phyloP scores from a whole-genome alignment of 2,888 invertebrate species.

The Eucriotettix oculatus region DNA sequence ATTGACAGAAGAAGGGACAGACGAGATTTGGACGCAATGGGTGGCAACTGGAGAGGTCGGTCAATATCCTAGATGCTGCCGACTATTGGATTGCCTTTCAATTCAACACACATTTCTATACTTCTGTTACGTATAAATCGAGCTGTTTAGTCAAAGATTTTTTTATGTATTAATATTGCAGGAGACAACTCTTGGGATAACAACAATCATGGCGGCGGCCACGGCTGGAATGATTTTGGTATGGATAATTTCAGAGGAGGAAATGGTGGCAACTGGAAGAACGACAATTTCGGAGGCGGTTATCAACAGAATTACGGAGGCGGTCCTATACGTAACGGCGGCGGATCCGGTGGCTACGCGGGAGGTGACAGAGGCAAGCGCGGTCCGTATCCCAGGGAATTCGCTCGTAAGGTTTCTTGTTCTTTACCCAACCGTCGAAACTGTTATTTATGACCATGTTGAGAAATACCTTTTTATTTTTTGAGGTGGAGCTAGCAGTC shows the following conservation, averaged over 20 bases:
- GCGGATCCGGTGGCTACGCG: constrained; percentile 10
- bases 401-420: background rate
- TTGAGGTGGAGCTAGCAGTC: no score
- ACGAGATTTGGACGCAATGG: constrained; percentile 33
- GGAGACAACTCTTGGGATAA: constrained; percentile 20
- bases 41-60: constrained; percentile 28
- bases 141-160: no score
- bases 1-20: constrained; percentile 30
- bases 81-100: no score
- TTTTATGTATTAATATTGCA: background rate
- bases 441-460: no score
- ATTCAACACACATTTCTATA: background rate
- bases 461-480: no score
- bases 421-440: no score
- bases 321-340: constrained; percentile 51
- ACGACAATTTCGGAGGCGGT: constrained; percentile 53
- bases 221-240: constrained; percentile 29
- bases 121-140: background rate
- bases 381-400: constrained; percentile 8
- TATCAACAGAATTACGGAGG: constrained; percentile 75
- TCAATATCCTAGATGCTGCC: background rate
- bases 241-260: constrained; percentile 18
- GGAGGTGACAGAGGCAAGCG: constrained; percentile 2
- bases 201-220: constrained; percentile 32
- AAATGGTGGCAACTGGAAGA: constrained; percentile 37